Evolutionary conservation across 2,797 vertebrate genomes (phyloP), one percentile per base, ranked within the genome.

Genomic region (Tenualosa thibaudeaui): DNA sequence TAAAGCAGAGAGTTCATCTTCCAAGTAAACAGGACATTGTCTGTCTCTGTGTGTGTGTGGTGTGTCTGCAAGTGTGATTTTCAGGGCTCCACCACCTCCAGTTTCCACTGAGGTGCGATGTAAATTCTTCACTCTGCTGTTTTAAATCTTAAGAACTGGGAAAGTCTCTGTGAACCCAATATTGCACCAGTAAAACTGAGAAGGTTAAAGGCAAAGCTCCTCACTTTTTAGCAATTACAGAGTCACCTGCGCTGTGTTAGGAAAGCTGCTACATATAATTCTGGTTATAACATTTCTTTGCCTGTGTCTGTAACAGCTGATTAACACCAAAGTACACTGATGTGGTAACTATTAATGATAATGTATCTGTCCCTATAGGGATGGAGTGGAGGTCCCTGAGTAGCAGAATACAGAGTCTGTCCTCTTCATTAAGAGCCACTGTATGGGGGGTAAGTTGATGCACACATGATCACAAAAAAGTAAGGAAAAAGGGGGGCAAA

Each of bases 401-500:
- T 31, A 26, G 26, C 24, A 37, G 62, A 37, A 31, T 31, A 31
- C 62, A 31, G 1, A 68, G 8, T 68, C 24, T 26, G 5, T 68
- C 10, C 9, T 40, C 65, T 71, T 37, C 37, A 71, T 37, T 13
- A 37, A 5, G 26, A 6, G 31, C 65, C 65, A 71, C 3, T 71
- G 65, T 71, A 31, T 17, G 65, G 17, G 62, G 65, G 31, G 19
- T 3, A 37, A 15, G 3, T 3, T 2, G 26, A 37, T 43, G 37
- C 46, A 46, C 19, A 17, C 19, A 9, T 43, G 15, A 19, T 31
- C 4, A 17, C 17, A 19, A 5, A 46, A 43, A 15, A 78, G 37
- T 15, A 75, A 17, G 31, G 17, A 71, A 37, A 86, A 82, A 54
- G n/a, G 83, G 40, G 40, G 65, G 75, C 12, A 86, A 81, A 86